Base-by-base conservation (phyloP, 2,113 vertebrate genomes). In the Halcyon senegalensis region DNA sequence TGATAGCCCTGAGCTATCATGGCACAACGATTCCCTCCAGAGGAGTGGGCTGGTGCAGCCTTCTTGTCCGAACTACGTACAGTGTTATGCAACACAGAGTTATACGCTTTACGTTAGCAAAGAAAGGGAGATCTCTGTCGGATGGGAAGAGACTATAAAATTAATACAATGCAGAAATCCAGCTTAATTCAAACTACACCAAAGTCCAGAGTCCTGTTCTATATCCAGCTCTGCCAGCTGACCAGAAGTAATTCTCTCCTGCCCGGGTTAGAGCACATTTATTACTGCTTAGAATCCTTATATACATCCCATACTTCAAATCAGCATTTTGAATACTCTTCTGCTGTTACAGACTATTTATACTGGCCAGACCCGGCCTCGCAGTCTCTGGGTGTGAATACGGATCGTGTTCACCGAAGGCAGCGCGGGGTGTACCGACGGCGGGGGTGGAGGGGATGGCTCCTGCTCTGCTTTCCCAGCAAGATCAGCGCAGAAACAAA, bases 111-210 rank as follows among this genome's bases (percentile, higher is more conserved):
- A 27, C 5, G 44, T 64, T 72, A 95, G 76, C 83, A 55, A 69
- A 84, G 83, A 74, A 50, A 16, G 0, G 50, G 68, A 86, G 86
- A 89, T 82, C 58, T 78, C 73, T 56, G 48, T 82, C 13, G 5
- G 80, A 73, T 15, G 67, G 58, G 89, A 86, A 81, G 89, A 94
- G 80, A 79, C 90, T 37, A 59, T 91, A 89, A 89, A 96, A 92
- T 69, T 92, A 96, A 96, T 67, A 68, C 28, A 93, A 69, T 46
- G 35, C 92, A 95, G 94, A 89, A 91, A 96, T 73, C 51, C 89
- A 60, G 43, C 35, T 84, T 43, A 67, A 72, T 78, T 96, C 73
- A 25, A 89, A 64, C 58, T 84, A 13, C 58, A 35, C 56, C 19
- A 3, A 39, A 78, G 85, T 17, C 55, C 75, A 83, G 93, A 69